phyloP scores from a whole-genome alignment of 2,888 invertebrate species.

The Oxystoma pomonae region DNA sequence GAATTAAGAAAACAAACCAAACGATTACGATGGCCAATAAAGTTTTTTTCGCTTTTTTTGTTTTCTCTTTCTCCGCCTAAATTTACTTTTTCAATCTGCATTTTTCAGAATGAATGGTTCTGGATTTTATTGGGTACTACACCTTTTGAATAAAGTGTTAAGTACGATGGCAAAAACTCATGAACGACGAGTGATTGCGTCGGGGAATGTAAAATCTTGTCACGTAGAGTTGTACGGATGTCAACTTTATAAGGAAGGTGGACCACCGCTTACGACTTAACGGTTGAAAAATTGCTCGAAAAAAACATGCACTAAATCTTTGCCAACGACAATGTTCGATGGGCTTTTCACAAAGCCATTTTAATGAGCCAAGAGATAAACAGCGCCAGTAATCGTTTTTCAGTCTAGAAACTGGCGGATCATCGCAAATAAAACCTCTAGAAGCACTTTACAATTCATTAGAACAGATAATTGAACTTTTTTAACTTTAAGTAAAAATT shows the following conservation, averaged over 20 bases:
- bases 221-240: slow-evolving; percentile 11
- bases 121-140: background rate
- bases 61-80: background rate
- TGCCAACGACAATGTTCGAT: background rate
- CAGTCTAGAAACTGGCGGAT: background rate
- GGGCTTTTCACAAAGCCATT: background rate
- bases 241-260: slow-evolving; percentile 17
- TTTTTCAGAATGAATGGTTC: background rate
- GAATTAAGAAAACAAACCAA: background rate
- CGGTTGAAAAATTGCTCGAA: slow-evolving; percentile 4
- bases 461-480: background rate
- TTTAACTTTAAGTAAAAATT: no score
- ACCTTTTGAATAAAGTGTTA: background rate
- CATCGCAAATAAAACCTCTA: background rate
- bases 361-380: background rate
- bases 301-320: slow-evolving; percentile 3
- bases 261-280: slow-evolving; percentile 7
- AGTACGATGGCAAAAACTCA: background rate
- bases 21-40: background rate
- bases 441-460: background rate
- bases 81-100: background rate
- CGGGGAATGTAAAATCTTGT: slow-evolving; percentile 16
- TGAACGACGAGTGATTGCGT: background rate
- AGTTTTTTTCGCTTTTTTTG: background rate
- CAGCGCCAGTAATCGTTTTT: background rate